These are phyloP conservation scores for Petrophora chlorosata DNA, from an alignment of 2,888 invertebrate species.

Conservation along the genomic window DNA sequence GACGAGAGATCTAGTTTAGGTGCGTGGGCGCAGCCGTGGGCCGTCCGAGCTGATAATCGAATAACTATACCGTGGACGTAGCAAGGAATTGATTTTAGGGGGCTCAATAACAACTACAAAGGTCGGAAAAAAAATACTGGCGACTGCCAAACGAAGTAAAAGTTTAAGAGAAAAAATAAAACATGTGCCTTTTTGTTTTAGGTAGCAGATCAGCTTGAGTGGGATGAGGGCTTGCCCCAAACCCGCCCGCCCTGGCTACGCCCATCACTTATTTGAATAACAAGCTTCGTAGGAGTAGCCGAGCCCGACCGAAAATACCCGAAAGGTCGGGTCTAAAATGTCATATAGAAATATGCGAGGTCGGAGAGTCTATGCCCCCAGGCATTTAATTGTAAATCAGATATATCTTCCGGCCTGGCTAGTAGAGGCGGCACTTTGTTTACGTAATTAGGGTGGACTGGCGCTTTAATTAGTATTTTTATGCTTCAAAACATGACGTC, in stretches of 20 bases:
- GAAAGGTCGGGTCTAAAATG: conserved; percentile 80
- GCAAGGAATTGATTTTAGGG: conserved; percentile 27
- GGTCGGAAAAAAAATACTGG: no score
- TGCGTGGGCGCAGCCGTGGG: conserved; percentile 68
- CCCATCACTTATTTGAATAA: conserved; percentile 54
- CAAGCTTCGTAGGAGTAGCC: conserved; percentile 67
- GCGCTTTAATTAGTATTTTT: conserved; percentile 12
- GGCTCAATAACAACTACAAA: background rate
- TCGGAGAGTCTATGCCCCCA: conserved; percentile 57
- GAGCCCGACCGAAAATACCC: conserved; percentile 61
- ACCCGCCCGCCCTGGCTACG: conserved; percentile 25
- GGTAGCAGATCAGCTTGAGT: no score
- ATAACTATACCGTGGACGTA: conserved; percentile 40
- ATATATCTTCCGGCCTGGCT: conserved; percentile 27
- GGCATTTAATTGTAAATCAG: conserved; percentile 42
- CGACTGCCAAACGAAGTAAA: no score
- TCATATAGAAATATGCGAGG: conserved; percentile 65
- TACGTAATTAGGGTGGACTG: conserved; percentile 17
- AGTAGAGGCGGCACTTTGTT: conserved; percentile 18
- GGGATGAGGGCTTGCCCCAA: conserved; percentile 27
- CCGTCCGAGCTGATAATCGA: conserved; percentile 34
- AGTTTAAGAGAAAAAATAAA: no score
- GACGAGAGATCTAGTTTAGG: conserved; percentile 71
- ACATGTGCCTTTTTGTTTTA: no score
- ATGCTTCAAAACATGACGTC: no score